Base-by-base conservation (phyloP, 1,140 invertebrate species). In the Pteromalus puparum region DNA sequence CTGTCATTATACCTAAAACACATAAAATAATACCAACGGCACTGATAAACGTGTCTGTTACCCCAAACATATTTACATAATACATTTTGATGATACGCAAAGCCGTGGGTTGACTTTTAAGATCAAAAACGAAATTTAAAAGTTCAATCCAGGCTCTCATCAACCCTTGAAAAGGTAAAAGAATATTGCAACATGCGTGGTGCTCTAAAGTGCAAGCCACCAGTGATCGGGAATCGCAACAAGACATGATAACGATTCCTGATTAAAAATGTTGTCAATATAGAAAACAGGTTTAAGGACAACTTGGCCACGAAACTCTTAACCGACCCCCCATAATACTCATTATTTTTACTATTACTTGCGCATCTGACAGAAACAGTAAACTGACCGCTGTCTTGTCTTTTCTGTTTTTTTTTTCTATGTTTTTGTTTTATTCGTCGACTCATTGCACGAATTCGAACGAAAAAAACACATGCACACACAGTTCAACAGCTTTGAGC, bases 401-500 rank as follows among this genome's bases (percentile, higher is more conserved):
- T 90, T 90, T 42, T 42, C 38, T 34, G 30, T 34, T 61, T 18
- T 48, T 18, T 18, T n/a, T 61, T 91, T 87, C 87, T 80, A 80
- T 83, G 81, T 88, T 87, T 87, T 85, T 85, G 78, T 76, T 77
- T 85, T 76, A 81, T 42, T 85, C 72, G 42, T 81, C 79, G 65
- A 68, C 79, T 79, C 46, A 77, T 79, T 85, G 74, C 84, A 77
- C 80, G 42, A 68, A 77, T 26, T 77, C 83, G 81, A 78, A 86
- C 76, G 68, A 67, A 81, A 65, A 65, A 68, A 30, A 80, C 46
- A 18, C 38, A 61, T 12, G 89, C 89, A 89, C 89, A 90, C 89
- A 90, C 91, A 93, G 92, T 93, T 92, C 92, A 93, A 93, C 92
- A 93, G 92, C 87, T 93, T 93, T 88, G 92, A 93, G 87, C 92